phyloP scores from a whole-genome alignment of 37 sponge, comb jelly and placozoan genomes.

The Eunapius fragilis region DNA sequence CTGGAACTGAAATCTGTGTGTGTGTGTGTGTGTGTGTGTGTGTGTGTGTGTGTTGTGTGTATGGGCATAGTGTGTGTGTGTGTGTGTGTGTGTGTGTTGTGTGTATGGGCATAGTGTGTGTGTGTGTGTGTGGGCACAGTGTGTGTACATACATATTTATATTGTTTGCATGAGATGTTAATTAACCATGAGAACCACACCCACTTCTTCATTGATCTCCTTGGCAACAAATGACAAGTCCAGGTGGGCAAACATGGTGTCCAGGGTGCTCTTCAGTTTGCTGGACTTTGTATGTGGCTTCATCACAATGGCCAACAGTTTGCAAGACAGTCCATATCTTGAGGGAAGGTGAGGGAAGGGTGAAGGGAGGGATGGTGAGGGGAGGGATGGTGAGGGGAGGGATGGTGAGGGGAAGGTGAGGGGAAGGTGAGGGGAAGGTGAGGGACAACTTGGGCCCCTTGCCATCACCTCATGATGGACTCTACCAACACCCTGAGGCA shows the following conservation, averaged over 20 bases:
- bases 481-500: slow-evolving; percentile 92
- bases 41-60: neutral
- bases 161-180: too few relatives aligned
- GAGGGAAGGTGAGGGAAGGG: neutral
- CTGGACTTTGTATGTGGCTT: slow-evolving; percentile 73
- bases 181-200: neutral
- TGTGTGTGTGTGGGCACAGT: neutral
- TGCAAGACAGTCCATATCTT: slow-evolving; percentile 79
- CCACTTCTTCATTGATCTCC: slow-evolving; percentile 43
- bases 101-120: neutral
- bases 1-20: slow-evolving; percentile 66
- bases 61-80: neutral
- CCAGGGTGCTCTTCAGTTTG: slow-evolving; percentile 72
- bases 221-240: slow-evolving; percentile 64
- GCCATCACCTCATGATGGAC: slow-evolving; percentile 78
- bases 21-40: neutral
- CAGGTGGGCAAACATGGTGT: slow-evolving; percentile 73
- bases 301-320: slow-evolving; percentile 77
- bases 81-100: neutral
- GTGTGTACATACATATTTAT: neutral
- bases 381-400: neutral
- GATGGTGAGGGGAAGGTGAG: neutral
- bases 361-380: too few relatives aligned
- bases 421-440: neutral
- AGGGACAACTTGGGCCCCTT: neutral